phyloP scores from a whole-genome alignment of 2,113 vertebrate species.

The Zeus faber region DNA sequence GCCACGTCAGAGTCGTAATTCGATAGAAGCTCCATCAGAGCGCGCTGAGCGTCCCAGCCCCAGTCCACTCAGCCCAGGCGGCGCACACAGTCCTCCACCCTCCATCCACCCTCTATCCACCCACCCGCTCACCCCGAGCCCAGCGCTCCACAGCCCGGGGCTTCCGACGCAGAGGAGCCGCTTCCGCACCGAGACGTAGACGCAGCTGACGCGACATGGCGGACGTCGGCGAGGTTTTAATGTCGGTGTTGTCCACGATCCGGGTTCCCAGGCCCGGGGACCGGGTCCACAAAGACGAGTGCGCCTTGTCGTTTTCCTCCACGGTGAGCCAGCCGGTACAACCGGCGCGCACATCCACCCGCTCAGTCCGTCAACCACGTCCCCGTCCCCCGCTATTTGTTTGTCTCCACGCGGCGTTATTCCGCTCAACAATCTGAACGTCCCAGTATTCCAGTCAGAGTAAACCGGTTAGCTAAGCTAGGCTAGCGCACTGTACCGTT shows the following conservation, averaged over 20 bases:
- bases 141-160: no score
- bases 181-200: slow-evolving; percentile 36
- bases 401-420: background rate
- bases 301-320: slow-evolving; percentile 93
- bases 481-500: slow-evolving; percentile 35
- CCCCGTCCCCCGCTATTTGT: no score
- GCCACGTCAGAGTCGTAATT: no score
- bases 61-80: no score
- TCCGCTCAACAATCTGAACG: background rate
- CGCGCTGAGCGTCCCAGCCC: no score
- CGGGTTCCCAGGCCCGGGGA: slow-evolving; percentile 93
- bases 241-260: slow-evolving; percentile 92
- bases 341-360: no score
- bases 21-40: no score
- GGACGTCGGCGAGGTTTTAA: slow-evolving; percentile 90
- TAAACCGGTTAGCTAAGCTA: slow-evolving; percentile 59
- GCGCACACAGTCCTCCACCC: no score
- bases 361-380: no score
- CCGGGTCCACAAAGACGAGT: slow-evolving; percentile 98
- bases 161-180: no score
- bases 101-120: no score
- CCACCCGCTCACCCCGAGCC: no score
- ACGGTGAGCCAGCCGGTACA: slow-evolving; percentile 82
- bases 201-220: slow-evolving; percentile 76
- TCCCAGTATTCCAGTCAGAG: slow-evolving; percentile 12